Evolutionary conservation across 2,888 invertebrate genomes (phyloP), one percentile per base, ranked within the genome.

Genomic region (Ennomos quercinarius): DNA sequence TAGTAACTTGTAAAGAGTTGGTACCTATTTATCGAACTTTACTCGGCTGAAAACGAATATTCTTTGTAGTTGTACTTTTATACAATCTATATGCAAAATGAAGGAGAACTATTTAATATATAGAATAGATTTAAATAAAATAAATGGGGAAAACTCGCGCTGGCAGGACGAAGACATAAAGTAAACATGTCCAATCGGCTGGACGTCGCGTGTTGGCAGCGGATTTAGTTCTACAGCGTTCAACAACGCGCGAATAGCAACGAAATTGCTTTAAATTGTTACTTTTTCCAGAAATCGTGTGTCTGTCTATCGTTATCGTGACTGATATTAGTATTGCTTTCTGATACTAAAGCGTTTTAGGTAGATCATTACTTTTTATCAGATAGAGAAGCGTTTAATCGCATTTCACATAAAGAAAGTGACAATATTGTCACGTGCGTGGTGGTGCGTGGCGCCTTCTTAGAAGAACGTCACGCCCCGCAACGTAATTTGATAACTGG

Each of bases 121-220:
- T 43, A 11, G 42, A 17, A 17, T 42, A 45, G 35, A 12, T 36
- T 42, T 35, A 13, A 42, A 27, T 27, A 27, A 43, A 51, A 49
- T 13, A n/a, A 39, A 41, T 10, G 6, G 27, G 27, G 6, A 6
- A 27, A 34, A 17, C 43, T 3, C 37, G 38, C 12, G 27, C 47
- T 54, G 57, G 47, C 53, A 61, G 60, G 66, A 64, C 63, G 51
- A 70, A 67, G 70, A 67, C 64, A 65, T 53, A 53, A 27, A 53
- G 63, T 56, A 72, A 69, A 73, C 71, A 61, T 57, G 57, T 62
- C 62, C 50, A 45, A 9, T 11, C 8, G 34, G 57, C 54, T 67
- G 69, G 63, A 54, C 54, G 53, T 69, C 46, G 67, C 68, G 68
- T 69, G 67, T 54, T 41, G 49, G 27, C 43, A 45, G 17, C 42